These are phyloP conservation scores for Dufourea novaeangliae DNA, from an alignment of 1,140 invertebrate species.

Conservation along the genomic window DNA sequence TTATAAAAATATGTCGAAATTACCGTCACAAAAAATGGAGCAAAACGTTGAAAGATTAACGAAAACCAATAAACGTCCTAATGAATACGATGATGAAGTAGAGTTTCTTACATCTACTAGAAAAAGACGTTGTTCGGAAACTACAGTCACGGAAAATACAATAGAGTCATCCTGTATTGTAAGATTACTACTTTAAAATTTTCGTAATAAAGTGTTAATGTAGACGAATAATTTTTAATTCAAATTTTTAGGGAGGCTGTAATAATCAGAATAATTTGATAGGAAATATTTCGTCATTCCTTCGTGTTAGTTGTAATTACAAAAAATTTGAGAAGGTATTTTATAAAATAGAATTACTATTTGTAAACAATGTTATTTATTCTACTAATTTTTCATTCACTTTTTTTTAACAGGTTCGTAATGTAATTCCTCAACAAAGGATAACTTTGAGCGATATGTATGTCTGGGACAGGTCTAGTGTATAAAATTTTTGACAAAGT, in stretches of 20 bases:
- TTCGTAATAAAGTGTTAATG: background rate
- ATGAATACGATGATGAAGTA: background rate
- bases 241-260: background rate
- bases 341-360: background rate
- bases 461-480: background rate
- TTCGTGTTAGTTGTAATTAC: too few species aligned
- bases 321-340: constrained; percentile 24
- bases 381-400: background rate
- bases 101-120: background rate
- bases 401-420: background rate
- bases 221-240: background rate
- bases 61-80: background rate
- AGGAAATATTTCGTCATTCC: background rate
- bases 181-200: background rate
- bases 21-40: too few species aligned
- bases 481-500: background rate
- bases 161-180: background rate
- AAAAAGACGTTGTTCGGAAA: background rate
- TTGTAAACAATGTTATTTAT: background rate
- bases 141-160: background rate
- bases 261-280: too few species aligned
- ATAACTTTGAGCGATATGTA: background rate
- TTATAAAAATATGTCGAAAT: background rate
- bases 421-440: background rate
- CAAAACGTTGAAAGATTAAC: too few species aligned